Percentiles rank a stretch among this genome's conserved stretches.
Conservation (phyloP, 53 echinoderm and acorn worm genomes). For the Zoroaster sp. region DNA sequence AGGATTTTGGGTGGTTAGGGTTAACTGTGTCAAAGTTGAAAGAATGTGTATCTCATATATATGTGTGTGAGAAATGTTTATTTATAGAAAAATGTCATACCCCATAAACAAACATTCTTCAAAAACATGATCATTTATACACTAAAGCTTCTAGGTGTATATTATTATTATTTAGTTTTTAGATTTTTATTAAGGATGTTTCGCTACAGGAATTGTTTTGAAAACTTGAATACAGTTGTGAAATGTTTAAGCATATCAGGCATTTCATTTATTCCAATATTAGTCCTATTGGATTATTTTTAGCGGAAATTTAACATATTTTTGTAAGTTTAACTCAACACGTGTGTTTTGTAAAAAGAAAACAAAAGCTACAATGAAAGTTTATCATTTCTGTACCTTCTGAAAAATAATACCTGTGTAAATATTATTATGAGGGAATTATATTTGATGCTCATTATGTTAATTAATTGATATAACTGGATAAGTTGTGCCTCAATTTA, state of each 20-base stretch:
- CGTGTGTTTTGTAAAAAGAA: slow-evolving; percentile 33
- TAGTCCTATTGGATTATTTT: slow-evolving; percentile 23
- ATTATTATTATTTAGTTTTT: not conserved
- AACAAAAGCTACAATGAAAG: not conserved
- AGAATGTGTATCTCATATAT: no score
- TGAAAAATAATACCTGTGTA: not conserved
- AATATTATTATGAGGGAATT: not conserved
- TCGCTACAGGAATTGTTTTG: not conserved
- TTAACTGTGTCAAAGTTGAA: no score
- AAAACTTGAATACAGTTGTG: not conserved
- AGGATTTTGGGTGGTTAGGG: no score
- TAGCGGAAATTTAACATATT: slow-evolving; percentile 2
- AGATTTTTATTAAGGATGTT: not conserved
- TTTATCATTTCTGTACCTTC: not conserved
- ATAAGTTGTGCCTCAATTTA: not conserved
- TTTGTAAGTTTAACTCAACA: slow-evolving; percentile 5
- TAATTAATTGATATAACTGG: not conserved
- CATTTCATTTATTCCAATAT: not conserved
- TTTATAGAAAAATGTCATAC: no score
- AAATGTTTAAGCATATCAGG: no score
- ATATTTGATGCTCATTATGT: not conserved
- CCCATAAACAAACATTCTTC: no score
- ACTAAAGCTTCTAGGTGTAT: not conserved
- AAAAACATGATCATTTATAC: not conserved
- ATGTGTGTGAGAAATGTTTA: no score